These are phyloP conservation scores for Allygus modestus DNA, from an alignment of 2,888 invertebrate species.

Conservation along the genomic window DNA sequence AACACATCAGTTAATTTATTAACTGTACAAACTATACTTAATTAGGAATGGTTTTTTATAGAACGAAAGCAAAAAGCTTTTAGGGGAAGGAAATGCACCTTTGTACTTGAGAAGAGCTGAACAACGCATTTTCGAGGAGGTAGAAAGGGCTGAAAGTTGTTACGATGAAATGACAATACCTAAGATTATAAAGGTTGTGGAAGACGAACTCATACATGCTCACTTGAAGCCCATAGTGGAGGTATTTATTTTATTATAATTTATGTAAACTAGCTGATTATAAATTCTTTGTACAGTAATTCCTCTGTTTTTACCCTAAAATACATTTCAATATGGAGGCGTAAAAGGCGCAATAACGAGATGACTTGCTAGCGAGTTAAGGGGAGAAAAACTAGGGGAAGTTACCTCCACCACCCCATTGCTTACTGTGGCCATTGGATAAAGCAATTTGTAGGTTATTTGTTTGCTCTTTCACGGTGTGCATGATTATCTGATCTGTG, in stretches of 20 bases:
- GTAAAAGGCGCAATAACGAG: too few species aligned
- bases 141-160: conserved; percentile 97
- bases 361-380: too few species aligned
- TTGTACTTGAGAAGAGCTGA: conserved; percentile 99
- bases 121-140: conserved; percentile 97
- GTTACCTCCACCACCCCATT: too few species aligned
- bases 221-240: conserved; percentile 99
- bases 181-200: conserved; percentile 96
- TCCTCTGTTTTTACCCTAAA: too few species aligned
- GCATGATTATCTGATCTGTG: too few species aligned
- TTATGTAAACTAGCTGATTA: background rate
- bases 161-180: conserved; percentile 98
- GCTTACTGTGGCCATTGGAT: too few species aligned
- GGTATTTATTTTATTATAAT: conserved; percentile 72
- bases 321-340: too few species aligned
- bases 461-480: too few species aligned
- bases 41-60: conserved; percentile 71
- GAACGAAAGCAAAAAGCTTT: conserved; percentile 98
- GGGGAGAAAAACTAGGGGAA: too few species aligned
- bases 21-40: too few species aligned
- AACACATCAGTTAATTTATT: too few species aligned
- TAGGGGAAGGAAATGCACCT: conserved; percentile 98
- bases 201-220: conserved; percentile 97
- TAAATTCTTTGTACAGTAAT: background rate
- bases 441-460: too few species aligned